These are phyloP conservation scores for Pardosa pseudoannulata DNA, from an alignment of 2,888 invertebrate species.

Conservation along the genomic window DNA sequence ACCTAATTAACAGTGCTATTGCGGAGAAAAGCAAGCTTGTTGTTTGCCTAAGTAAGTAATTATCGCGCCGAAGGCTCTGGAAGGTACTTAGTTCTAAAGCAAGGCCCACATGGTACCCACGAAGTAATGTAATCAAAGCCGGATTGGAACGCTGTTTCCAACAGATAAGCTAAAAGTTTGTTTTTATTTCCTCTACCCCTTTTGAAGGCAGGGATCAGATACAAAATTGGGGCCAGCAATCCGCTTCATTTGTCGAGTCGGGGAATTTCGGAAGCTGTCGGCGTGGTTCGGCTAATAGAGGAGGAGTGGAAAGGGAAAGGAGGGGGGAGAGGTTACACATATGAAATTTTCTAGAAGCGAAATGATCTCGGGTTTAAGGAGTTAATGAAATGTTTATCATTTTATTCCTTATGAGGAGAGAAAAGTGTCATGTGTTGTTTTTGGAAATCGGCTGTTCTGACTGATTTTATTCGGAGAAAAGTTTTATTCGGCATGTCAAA, in stretches of 20 bases:
- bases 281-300: background rate
- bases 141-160: conserved; percentile 64
- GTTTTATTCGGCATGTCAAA: no score
- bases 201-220: conserved; percentile 28
- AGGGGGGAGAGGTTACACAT: background rate
- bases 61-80: conserved; percentile 60
- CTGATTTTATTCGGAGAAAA: no score
- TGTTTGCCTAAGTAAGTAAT: conserved; percentile 70
- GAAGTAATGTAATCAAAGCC: conserved; percentile 62
- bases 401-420: background rate
- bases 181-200: conserved; percentile 40
- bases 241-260: conserved; percentile 18
- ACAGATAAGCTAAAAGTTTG: conserved; percentile 64
- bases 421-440: no score
- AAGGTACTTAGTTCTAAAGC: conserved; percentile 43
- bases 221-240: conserved; percentile 28
- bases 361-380: background rate
- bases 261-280: background rate
- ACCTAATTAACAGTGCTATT: conserved; percentile 68
- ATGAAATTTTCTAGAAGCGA: background rate
- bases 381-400: background rate
- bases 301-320: no score
- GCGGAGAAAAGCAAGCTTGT: conserved; percentile 69
- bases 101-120: conserved; percentile 7
- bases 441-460: no score